Percentiles rank a stretch among this genome's conserved stretches.
Conservation (phyloP, 2,888 invertebrate species). For the Eupithecia centaureata region DNA sequence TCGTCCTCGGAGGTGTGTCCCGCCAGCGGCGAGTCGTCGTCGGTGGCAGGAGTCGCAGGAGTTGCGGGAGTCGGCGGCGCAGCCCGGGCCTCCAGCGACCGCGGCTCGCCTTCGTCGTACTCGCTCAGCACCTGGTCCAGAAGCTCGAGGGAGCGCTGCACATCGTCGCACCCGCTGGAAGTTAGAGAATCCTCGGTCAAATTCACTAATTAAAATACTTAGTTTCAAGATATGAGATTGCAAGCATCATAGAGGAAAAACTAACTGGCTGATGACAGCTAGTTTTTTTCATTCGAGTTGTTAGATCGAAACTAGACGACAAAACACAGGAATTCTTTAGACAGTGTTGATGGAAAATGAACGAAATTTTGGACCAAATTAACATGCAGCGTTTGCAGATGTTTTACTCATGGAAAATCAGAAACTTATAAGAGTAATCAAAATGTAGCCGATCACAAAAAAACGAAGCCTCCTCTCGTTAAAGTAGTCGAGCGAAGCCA, state of each 20-base stretch:
- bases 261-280: too few species aligned
- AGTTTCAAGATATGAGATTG: too few species aligned
- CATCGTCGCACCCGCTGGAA: constrained; percentile 92
- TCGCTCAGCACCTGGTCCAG: constrained; percentile 95
- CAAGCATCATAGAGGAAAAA: too few species aligned
- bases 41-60: constrained; percentile 83
- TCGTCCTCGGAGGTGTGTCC: constrained; percentile 95
- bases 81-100: constrained; percentile 76
- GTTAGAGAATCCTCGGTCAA: background rate
- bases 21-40: constrained; percentile 90
- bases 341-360: background rate
- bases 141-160: constrained; percentile 94
- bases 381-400: too few species aligned
- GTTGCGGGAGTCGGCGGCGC: constrained; percentile 81
- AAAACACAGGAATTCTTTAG: background rate
- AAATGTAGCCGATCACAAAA: constrained; percentile 43
- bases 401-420: background rate
- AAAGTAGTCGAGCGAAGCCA: constrained; percentile 53
- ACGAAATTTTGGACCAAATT: too few species aligned
- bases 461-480: constrained; percentile 45
- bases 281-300: too few species aligned
- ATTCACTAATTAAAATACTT: too few species aligned
- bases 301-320: too few species aligned
- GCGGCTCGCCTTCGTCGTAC: constrained; percentile 91
- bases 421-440: constrained; percentile 5